Evolutionary conservation across 2,113 vertebrate genomes (phyloP).

Genomic region (Psilopsiagon aurifrons): DNA sequence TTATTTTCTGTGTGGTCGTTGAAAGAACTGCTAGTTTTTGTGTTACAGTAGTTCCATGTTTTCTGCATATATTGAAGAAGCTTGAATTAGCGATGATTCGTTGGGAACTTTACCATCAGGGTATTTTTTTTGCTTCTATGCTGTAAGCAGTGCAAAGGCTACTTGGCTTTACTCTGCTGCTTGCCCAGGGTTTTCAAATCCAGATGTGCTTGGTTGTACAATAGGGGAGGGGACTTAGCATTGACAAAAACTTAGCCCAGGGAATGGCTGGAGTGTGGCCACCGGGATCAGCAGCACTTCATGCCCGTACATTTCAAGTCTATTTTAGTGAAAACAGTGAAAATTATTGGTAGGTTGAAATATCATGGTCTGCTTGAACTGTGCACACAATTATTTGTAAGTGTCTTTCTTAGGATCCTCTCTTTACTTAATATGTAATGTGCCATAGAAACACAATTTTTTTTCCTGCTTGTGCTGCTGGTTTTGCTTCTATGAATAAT

Average conservation of each 20-base stretch:
- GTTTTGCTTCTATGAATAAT: neutral
- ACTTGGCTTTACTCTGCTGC: neutral
- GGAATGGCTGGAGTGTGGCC: accelerated
- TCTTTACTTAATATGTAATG: neutral
- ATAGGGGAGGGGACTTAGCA: neutral
- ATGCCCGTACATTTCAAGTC: accelerated
- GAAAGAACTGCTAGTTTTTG: neutral
- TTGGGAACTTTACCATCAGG: neutral
- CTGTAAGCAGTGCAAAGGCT: neutral
- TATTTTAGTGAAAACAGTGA: neutral
- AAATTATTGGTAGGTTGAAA: neutral
- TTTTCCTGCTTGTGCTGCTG: neutral
- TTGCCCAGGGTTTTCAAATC: neutral
- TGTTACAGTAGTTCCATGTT: accelerated
- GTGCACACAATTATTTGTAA: neutral
- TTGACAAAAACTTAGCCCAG: neutral
- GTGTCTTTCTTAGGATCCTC: neutral
- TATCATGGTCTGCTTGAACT: neutral
- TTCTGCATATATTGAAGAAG: neutral
- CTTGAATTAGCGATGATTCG: neutral
- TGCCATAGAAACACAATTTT: neutral
- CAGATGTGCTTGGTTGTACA: neutral
- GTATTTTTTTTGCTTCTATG: neutral
- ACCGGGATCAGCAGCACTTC: neutral
- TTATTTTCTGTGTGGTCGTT: neutral